A percentile compares a stretch with the other conserved stretches of the same genome.
Evolutionary conservation across 2,888 invertebrate species (phyloP).

Genomic region (Ariolimax columbianus): DNA sequence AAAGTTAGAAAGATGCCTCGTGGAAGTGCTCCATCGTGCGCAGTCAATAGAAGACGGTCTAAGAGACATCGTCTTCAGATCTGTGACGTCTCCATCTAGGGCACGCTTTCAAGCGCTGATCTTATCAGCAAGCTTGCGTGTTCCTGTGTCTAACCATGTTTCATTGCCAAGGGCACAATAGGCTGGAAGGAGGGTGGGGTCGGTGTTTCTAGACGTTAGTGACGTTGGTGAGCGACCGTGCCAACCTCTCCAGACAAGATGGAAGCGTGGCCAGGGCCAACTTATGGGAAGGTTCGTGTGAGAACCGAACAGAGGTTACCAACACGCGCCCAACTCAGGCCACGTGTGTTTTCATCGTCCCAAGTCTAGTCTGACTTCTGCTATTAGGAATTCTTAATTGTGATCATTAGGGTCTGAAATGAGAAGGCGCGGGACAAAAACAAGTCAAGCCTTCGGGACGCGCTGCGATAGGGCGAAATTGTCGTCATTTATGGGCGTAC

Average conservation of each 20-base stretch:
- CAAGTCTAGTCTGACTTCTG: conserved; percentile 18
- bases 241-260: background rate
- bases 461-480: background rate
- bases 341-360: conserved; percentile 43
- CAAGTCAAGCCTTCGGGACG: background rate
- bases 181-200: background rate
- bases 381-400: conserved; percentile 34
- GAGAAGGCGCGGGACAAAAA: conserved; percentile 3
- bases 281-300: conserved; percentile 46
- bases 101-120: too few relatives aligned
- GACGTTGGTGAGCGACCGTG: background rate
- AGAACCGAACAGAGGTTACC: conserved; percentile 44
- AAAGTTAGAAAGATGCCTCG: too few relatives aligned
- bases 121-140: background rate
- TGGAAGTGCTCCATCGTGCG: too few relatives aligned
- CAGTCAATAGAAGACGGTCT: too few relatives aligned
- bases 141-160: background rate
- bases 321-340: conserved; percentile 1
- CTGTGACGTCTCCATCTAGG: too few relatives aligned
- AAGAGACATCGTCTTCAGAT: too few relatives aligned
- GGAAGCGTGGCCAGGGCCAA: background rate
- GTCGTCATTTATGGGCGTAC: background rate
- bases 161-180: background rate
- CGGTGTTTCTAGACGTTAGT: background rate
- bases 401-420: conserved; percentile 32